phyloP scores from a whole-genome alignment of 2,113 vertebrate genomes.

The Cebus imitator region DNA sequence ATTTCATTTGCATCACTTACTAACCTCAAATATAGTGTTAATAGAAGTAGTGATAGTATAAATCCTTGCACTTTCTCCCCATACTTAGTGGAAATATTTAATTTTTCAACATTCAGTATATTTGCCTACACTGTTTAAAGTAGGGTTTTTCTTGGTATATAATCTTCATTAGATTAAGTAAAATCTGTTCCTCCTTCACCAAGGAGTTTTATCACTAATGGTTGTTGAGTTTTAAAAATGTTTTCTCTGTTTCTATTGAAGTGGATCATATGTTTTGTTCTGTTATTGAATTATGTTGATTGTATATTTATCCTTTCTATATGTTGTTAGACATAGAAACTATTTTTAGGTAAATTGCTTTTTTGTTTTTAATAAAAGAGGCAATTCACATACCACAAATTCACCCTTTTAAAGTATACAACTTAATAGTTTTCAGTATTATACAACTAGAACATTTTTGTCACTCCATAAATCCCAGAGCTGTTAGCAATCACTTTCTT shows the following conservation, averaged over 20 bases:
- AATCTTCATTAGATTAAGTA: background rate
- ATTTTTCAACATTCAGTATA: conserved; percentile 26
- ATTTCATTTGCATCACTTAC: background rate
- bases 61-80: background rate
- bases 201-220: background rate
- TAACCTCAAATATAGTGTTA: background rate
- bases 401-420: background rate
- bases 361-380: conserved; percentile 8
- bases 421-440: conserved; percentile 21
- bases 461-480: background rate
- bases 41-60: background rate
- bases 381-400: background rate
- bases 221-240: background rate
- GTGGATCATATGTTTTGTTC: background rate
- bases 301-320: background rate
- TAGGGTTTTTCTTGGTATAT: conserved; percentile 11
- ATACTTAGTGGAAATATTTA: background rate
- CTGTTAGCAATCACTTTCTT: background rate
- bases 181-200: background rate
- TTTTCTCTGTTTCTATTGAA: conserved; percentile 13
- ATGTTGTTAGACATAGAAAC: background rate
- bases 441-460: background rate
- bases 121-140: background rate
- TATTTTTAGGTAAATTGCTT: background rate
- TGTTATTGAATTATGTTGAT: background rate